Percentiles rank a stretch among this genome's conserved stretches.
Evolutionary conservation across 1,140 invertebrate species (phyloP).

Genomic region (Ceratitis capitata): DNA sequence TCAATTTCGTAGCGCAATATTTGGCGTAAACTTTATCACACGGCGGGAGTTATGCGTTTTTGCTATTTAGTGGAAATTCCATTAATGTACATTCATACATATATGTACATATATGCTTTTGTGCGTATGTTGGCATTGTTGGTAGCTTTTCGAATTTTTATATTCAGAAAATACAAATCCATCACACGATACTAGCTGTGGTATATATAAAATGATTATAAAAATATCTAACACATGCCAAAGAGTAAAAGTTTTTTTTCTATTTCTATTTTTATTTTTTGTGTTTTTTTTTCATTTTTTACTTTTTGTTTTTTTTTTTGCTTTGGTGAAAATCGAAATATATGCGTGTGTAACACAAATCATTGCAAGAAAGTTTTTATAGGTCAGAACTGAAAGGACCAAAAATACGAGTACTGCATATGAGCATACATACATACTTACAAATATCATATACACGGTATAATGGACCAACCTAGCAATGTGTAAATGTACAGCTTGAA

Average conservation of each 20-base stretch:
- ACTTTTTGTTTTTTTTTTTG: too few species aligned
- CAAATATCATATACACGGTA: too few species aligned
- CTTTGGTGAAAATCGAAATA: neutral
- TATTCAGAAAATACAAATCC: neutral
- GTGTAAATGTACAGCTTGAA: too few species aligned
- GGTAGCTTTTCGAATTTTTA: neutral
- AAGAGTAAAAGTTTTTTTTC: neutral
- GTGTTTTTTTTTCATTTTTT: too few species aligned
- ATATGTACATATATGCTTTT: neutral
- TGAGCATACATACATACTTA: neutral
- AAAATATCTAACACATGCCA: neutral
- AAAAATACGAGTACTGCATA: neutral
- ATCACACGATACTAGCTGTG: neutral
- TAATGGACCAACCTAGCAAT: too few species aligned
- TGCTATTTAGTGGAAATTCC: neutral
- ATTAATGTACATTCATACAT: neutral
- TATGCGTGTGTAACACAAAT: neutral
- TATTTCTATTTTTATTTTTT: too few species aligned
- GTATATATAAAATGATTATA: neutral
- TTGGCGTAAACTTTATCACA: neutral
- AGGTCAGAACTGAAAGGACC: neutral
- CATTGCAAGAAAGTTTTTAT: neutral
- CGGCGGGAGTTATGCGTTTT: neutral
- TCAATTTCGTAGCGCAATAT: conserved; percentile 1
- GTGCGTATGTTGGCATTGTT: too few species aligned